A percentile compares a stretch with the other conserved stretches of the same genome.
Conservation (phyloP, 2,113 vertebrate species). For the Coturnix japonica region DNA sequence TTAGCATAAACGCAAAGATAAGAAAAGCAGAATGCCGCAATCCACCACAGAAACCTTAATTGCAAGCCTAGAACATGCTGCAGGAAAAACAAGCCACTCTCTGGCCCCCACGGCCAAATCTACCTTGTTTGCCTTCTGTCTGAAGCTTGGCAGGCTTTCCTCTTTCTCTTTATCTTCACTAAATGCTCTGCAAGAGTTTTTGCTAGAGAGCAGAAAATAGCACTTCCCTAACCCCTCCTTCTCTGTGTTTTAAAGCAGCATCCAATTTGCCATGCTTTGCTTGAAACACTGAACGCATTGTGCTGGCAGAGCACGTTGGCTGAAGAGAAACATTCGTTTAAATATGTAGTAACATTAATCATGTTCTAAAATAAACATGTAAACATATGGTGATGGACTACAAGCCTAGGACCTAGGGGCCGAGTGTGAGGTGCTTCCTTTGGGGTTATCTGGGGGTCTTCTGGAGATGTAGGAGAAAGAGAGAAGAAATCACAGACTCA, state of each 20-base stretch:
- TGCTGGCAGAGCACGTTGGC: not conserved
- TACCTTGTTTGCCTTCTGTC: not conserved
- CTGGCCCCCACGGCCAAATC: not conserved
- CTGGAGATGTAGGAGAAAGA: not conserved
- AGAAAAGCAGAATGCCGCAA: not conserved
- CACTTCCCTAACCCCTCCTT: not conserved
- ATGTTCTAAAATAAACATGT: not conserved
- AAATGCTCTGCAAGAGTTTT: not conserved
- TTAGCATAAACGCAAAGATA: not conserved
- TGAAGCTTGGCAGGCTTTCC: not conserved
- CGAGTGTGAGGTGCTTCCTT: fast-evolving
- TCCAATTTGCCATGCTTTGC: not conserved
- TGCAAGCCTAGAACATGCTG: not conserved
- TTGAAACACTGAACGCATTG: not conserved
- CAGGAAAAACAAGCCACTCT: not conserved
- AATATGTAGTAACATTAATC: not conserved
- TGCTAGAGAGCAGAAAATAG: slow-evolving; percentile 5
- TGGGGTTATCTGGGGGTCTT: not conserved
- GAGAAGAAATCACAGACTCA: not conserved
- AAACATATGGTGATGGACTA: not conserved
- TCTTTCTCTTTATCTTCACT: not conserved
- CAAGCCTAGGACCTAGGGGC: not conserved
- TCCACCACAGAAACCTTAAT: not conserved
- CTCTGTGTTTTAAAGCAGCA: not conserved
- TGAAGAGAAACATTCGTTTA: not conserved